These are phyloP conservation scores for Scytalopus superciliaris DNA, from an alignment of 2,113 vertebrate species.

Conservation along the genomic window DNA sequence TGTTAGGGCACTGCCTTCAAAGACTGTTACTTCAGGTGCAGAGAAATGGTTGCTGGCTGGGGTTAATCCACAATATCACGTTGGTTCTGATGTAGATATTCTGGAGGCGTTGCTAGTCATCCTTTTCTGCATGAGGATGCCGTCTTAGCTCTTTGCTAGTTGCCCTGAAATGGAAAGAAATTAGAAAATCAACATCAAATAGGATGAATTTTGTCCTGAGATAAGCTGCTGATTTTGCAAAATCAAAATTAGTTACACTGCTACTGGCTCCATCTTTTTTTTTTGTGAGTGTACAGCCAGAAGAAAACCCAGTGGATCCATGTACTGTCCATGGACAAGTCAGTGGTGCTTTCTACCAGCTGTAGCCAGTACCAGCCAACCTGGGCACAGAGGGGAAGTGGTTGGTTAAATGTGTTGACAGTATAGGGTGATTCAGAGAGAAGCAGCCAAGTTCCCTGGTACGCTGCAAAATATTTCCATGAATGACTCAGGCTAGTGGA, in stretches of 20 bases:
- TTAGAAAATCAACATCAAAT: neutral
- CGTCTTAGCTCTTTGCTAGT: neutral
- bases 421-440: neutral
- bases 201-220: neutral
- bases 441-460: conserved; percentile 10
- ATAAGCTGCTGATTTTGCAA: neutral
- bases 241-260: neutral
- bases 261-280: neutral
- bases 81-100: neutral
- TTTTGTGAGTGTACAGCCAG: neutral
- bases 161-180: neutral
- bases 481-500: conserved; percentile 6
- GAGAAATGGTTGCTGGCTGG: neutral
- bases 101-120: neutral
- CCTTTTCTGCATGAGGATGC: neutral
- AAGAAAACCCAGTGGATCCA: neutral
- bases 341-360: neutral
- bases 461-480: neutral
- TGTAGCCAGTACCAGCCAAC: neutral
- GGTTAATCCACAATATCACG: neutral
- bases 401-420: conserved; percentile 11
- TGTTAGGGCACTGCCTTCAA: neutral
- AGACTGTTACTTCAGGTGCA: neutral
- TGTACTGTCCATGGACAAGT: neutral
- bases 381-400: neutral